phyloP scores from a whole-genome alignment of 2,113 vertebrate genomes.

The Albula glossodonta region DNA sequence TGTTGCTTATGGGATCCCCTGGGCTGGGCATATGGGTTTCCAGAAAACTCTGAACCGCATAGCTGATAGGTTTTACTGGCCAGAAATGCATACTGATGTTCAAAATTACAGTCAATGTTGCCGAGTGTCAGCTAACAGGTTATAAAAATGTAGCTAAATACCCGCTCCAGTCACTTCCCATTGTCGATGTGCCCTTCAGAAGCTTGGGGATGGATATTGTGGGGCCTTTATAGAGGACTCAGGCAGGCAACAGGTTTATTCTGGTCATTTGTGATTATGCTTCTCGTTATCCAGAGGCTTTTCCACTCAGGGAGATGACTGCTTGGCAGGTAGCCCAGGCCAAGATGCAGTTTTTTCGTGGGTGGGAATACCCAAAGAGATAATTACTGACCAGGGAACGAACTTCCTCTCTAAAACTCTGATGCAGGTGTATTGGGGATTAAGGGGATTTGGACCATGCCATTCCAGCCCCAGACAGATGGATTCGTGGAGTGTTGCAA shows the following conservation, averaged over 20 bases:
- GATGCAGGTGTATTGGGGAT: conserved; percentile 9
- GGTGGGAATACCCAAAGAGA: conserved; percentile 17
- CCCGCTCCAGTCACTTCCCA: conserved; percentile 9
- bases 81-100: conserved; percentile 16
- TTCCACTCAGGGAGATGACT: background rate
- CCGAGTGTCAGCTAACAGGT: conserved; percentile 5
- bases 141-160: background rate
- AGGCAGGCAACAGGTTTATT: background rate
- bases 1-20: background rate
- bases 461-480: background rate
- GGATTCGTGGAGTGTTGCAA: conserved; percentile 23
- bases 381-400: conserved; percentile 20
- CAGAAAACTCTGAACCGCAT: background rate
- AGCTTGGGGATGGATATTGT: conserved; percentile 24
- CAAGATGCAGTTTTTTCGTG: conserved; percentile 15
- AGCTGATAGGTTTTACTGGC: conserved; percentile 16
- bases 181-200: conserved; percentile 22
- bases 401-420: conserved; percentile 14
- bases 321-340: conserved; percentile 8
- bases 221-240: background rate
- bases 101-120: conserved; percentile 9
- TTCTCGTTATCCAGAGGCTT: background rate
- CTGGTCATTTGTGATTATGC: conserved; percentile 12
- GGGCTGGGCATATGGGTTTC: background rate
- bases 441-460: conserved; percentile 13